Evolutionary conservation across 92 coral and sea anemone genomes (phyloP).

Genomic region (Porites rus): DNA sequence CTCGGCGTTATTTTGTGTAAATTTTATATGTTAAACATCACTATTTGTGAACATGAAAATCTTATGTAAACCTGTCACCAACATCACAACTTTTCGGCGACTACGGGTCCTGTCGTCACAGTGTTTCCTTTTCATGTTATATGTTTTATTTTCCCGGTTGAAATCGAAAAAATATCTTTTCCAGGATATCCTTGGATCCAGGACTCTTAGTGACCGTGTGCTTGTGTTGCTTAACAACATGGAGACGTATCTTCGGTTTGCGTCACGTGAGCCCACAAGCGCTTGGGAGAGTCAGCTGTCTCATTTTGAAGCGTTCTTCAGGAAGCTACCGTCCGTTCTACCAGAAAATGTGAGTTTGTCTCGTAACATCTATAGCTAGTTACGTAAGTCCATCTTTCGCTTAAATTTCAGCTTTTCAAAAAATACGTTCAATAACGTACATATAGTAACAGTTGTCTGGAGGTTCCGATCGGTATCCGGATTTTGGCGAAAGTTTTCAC

Average conservation of each 20-base stretch:
- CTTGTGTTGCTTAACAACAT: conserved; percentile 79
- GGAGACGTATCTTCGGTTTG: conserved; percentile 82
- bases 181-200: conserved; percentile 91
- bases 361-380: background rate
- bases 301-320: conserved; percentile 93
- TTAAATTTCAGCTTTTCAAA: too few species aligned
- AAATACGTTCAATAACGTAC: too few species aligned
- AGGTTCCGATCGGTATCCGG: too few species aligned
- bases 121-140: too few species aligned
- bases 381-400: too few species aligned
- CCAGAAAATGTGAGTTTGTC: conserved; percentile 83
- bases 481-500: too few species aligned
- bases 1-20: too few species aligned
- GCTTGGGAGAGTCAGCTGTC: conserved; percentile 99
- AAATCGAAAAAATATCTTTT: background rate
- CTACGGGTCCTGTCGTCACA: background rate
- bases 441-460: too few species aligned
- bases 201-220: conserved; percentile 95
- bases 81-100: too few species aligned
- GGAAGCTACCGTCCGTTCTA: conserved; percentile 89
- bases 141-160: background rate
- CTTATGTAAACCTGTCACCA: too few species aligned
- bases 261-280: conserved; percentile 92
- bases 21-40: too few species aligned
- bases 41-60: too few species aligned